These are phyloP conservation scores for Ceratitis capitata DNA, from an alignment of 1,140 invertebrate genomes.

Conservation along the genomic window DNA sequence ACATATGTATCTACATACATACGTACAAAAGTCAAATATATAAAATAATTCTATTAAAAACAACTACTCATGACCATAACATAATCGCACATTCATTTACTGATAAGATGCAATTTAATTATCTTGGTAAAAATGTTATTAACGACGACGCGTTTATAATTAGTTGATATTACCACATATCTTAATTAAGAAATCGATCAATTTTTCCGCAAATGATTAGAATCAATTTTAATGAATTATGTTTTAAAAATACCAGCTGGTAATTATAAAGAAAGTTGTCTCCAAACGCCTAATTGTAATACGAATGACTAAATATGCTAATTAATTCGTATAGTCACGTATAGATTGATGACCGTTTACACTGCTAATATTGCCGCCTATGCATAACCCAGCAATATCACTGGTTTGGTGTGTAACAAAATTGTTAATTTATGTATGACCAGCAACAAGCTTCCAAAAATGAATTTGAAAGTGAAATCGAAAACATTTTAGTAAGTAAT, in stretches of 20 bases:
- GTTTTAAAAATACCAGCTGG: neutral
- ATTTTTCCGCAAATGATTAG: neutral
- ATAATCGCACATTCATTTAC: neutral
- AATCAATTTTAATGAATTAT: neutral
- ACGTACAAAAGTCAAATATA: neutral
- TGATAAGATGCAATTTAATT: neutral
- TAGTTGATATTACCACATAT: neutral
- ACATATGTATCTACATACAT: neutral
- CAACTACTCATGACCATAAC: neutral
- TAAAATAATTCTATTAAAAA: no score
- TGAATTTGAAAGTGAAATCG: conserved; percentile 2
- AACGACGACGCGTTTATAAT: neutral
- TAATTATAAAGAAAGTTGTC: neutral
- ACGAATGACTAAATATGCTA: neutral
- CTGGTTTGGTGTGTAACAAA: neutral
- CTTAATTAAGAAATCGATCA: neutral
- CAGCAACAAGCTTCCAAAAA: neutral
- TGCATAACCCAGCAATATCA: neutral
- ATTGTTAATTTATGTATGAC: neutral
- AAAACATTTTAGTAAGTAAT: neutral
- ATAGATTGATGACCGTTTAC: neutral
- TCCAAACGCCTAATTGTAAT: neutral
- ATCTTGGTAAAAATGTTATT: neutral
- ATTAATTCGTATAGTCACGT: neutral
- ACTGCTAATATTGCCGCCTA: neutral